Conservation (phyloP, 2,888 invertebrate species). For the Hemicrepidius hirtus region DNA sequence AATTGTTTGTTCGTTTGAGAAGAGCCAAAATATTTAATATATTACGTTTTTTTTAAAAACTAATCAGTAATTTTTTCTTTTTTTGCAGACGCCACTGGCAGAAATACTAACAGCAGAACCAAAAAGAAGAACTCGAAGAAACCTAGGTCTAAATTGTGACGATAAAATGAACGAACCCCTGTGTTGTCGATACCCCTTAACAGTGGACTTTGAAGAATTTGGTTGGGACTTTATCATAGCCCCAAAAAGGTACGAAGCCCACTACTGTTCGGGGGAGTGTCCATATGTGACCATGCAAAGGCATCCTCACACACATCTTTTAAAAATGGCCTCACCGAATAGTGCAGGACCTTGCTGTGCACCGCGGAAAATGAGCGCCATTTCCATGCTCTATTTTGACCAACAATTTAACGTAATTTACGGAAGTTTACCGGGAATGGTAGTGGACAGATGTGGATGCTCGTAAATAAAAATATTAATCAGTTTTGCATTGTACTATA, state of each 20-base stretch:
- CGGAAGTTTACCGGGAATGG: slow-evolving; percentile 94
- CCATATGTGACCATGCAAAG: slow-evolving; percentile 90
- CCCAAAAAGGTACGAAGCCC: slow-evolving; percentile 94
- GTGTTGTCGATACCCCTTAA: slow-evolving; percentile 95
- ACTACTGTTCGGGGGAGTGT: slow-evolving; percentile 97
- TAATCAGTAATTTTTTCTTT: slow-evolving; percentile 56
- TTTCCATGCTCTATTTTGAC: slow-evolving; percentile 95
- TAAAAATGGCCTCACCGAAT: slow-evolving; percentile 85
- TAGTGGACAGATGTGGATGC: slow-evolving; percentile 94
- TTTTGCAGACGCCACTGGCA: slow-evolving; percentile 77
- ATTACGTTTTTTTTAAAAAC: no score
- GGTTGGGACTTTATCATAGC: slow-evolving; percentile 99
- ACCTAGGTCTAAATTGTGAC: slow-evolving; percentile 88
- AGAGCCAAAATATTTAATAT: no score
- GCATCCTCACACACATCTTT: slow-evolving; percentile 91
- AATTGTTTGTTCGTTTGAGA: no score
- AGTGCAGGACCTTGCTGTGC: slow-evolving; percentile 94
- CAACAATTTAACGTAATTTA: slow-evolving; percentile 90
- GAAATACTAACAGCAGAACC: slow-evolving; percentile 76
- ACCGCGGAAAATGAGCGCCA: slow-evolving; percentile 89
- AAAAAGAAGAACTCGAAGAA: slow-evolving; percentile 83
- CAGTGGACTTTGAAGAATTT: slow-evolving; percentile 95
- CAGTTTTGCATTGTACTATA: neutral
- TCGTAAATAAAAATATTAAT: slow-evolving; percentile 75
- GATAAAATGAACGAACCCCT: slow-evolving; percentile 84